Conservation (phyloP, 1,140 invertebrate genomes). For the Atopsyche davidsoni region DNA sequence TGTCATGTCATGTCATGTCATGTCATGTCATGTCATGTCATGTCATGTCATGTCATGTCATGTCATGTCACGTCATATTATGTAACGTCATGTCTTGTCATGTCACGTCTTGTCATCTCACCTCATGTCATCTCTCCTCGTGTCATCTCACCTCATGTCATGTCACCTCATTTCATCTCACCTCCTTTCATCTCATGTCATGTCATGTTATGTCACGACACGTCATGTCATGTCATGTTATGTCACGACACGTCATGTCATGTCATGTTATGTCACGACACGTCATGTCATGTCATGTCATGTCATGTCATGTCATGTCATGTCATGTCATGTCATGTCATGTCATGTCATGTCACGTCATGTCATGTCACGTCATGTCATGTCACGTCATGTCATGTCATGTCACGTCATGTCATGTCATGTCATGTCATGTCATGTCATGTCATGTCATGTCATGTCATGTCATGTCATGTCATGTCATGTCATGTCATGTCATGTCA, state of each 20-base stretch:
- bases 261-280: conserved; percentile 22
- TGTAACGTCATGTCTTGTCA: conserved; percentile 12
- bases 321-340: conserved; percentile 15
- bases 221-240: conserved; percentile 24
- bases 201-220: conserved; percentile 22
- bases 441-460: neutral
- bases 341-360: conserved; percentile 18
- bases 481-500: neutral
- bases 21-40: conserved; percentile 13
- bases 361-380: conserved; percentile 11
- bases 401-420: too few relatives aligned
- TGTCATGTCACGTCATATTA: conserved; percentile 10
- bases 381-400: too few relatives aligned
- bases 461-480: neutral
- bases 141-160: conserved; percentile 17
- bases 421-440: neutral
- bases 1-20: conserved; percentile 11
- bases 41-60: conserved; percentile 16
- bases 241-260: conserved; percentile 19
- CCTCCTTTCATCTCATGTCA: conserved; percentile 19
- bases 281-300: conserved; percentile 20
- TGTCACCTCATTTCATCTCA: conserved; percentile 13
- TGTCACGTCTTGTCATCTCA: conserved; percentile 4
- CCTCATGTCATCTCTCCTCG: conserved; percentile 5
- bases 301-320: conserved; percentile 24